These are phyloP conservation scores for Ptychobarbus kaznakovi DNA, from an alignment of 2,797 vertebrate species.

Conservation along the genomic window DNA sequence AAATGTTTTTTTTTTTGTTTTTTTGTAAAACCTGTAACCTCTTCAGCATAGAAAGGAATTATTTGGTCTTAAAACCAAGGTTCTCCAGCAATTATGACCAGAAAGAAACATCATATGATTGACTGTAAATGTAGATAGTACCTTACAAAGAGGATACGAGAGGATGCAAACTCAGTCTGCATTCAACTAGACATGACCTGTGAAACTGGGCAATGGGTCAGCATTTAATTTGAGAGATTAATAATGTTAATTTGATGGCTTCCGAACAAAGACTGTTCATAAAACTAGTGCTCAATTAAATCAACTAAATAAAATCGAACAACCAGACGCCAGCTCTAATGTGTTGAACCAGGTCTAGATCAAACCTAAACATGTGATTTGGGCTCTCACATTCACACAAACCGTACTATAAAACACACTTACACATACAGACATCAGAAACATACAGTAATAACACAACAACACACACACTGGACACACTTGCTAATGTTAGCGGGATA, in stretches of 20 bases:
- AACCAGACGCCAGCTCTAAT: background rate
- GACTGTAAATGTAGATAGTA: slow-evolving; percentile 34
- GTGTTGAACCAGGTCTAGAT: slow-evolving; percentile 42
- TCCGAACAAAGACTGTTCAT: background rate
- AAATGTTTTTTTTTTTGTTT: slow-evolving; percentile 14
- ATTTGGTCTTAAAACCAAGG: slow-evolving; percentile 58
- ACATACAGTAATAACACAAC: slow-evolving; percentile 19
- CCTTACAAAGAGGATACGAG: slow-evolving; percentile 29
- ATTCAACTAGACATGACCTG: background rate
- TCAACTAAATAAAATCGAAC: slow-evolving; percentile 31
- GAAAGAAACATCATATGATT: slow-evolving; percentile 9
- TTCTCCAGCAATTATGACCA: slow-evolving; percentile 27
- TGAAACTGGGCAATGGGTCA: background rate
- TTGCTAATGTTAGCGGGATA: slow-evolving; percentile 8
- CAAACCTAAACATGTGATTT: slow-evolving; percentile 34
- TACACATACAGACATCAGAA: slow-evolving; percentile 44
- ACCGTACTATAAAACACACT: slow-evolving; percentile 33
- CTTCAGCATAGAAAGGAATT: slow-evolving; percentile 41
- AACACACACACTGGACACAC: slow-evolving; percentile 22
- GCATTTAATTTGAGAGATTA: background rate
- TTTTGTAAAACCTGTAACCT: slow-evolving; percentile 39
- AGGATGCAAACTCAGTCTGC: background rate
- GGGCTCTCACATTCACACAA: slow-evolving; percentile 27
- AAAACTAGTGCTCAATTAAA: slow-evolving; percentile 19
- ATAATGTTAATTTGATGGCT: background rate